Conservation (phyloP, 2,113 vertebrate species). For the Chrysemys picta region DNA sequence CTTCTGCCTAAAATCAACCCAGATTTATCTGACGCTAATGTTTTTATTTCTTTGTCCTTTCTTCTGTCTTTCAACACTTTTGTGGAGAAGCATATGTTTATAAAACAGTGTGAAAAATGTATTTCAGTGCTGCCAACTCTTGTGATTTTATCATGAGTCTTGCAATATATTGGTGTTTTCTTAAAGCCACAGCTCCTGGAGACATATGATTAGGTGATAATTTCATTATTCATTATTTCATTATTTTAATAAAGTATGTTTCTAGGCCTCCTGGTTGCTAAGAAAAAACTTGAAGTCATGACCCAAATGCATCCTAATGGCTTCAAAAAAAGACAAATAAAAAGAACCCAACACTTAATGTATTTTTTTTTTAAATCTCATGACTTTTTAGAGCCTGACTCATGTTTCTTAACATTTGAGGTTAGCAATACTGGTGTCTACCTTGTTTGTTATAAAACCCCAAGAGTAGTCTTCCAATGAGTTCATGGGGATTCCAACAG, state of each 20-base stretch:
- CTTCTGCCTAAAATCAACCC: not conserved
- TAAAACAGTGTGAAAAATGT: not conserved
- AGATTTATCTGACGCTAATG: not conserved
- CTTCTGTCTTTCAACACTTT: not conserved
- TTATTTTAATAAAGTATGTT: not conserved
- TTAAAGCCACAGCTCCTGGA: not conserved
- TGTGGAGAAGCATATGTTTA: not conserved
- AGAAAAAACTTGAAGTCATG: not conserved
- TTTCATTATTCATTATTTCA: not conserved
- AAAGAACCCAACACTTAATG: not conserved
- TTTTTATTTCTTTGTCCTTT: not conserved
- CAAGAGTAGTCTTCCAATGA: not conserved
- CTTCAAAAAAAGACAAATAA: not conserved
- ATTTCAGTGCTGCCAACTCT: not conserved
- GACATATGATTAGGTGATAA: fast-evolving
- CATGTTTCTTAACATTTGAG: not conserved
- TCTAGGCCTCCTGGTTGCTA: not conserved
- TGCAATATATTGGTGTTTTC: not conserved
- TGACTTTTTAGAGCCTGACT: not conserved
- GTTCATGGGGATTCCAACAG: not conserved
- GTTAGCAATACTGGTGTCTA: not conserved
- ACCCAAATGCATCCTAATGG: not conserved
- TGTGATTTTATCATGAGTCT: not conserved
- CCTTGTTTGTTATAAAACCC: not conserved
- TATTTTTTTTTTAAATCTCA: not conserved